These are phyloP conservation scores for Octonoba sinensis DNA, from an alignment of 2,888 invertebrate genomes.

Conservation along the genomic window DNA sequence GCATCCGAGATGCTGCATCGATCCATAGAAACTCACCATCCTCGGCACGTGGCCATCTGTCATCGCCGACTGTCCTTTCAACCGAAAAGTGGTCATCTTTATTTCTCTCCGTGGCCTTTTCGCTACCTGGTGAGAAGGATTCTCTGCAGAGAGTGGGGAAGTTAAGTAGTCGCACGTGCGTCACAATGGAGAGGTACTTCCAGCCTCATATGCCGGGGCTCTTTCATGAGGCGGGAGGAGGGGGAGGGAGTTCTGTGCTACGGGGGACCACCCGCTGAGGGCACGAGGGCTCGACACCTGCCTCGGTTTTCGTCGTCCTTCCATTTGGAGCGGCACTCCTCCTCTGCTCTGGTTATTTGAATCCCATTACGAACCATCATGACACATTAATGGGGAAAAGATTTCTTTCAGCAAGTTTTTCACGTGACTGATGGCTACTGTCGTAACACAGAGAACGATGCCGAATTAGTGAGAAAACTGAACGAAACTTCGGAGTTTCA, in stretches of 20 bases:
- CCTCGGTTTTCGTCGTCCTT: constrained; percentile 15
- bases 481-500: too few relatives aligned
- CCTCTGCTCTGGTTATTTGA: too few relatives aligned
- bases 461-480: too few relatives aligned
- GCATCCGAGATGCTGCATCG: background rate
- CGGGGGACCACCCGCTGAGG: constrained; percentile 41
- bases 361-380: too few relatives aligned
- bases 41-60: constrained; percentile 58
- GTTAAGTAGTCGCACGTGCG: constrained; percentile 60
- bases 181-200: constrained; percentile 23
- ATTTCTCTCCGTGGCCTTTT: background rate
- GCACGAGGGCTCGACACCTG: constrained; percentile 52
- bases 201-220: constrained; percentile 39
- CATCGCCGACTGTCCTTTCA: constrained; percentile 18
- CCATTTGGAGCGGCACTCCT: too few relatives aligned
- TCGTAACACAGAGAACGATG: background rate
- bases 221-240: constrained; percentile 4
- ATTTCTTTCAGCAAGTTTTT: background rate
- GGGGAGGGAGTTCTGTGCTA: constrained; percentile 4
- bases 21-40: background rate
- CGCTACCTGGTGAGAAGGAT: constrained; percentile 8
- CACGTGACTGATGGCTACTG: background rate
- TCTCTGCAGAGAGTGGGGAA: constrained; percentile 11
- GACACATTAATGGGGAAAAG: too few relatives aligned
- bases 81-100: constrained; percentile 43